Evolutionary conservation across 2,113 vertebrate species (phyloP).

Genomic region (Balaenoptera acutorostrata): DNA sequence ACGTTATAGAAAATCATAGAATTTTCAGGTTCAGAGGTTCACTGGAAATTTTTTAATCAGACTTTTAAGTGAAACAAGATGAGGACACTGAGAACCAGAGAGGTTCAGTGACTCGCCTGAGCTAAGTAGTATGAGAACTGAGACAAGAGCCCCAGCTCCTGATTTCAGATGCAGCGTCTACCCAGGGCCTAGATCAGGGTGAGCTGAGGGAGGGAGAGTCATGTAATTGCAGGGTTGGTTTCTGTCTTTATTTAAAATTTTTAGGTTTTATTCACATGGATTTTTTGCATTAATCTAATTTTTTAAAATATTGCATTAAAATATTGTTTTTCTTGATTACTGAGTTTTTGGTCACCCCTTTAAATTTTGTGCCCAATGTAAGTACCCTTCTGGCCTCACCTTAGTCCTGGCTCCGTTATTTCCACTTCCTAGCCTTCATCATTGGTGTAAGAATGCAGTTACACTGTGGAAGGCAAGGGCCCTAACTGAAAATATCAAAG

Average conservation of each 20-base stretch:
- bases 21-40: not conserved
- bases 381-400: not conserved
- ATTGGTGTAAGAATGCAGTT: not conserved
- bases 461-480: not conserved
- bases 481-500: not conserved
- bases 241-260: not conserved
- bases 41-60: not conserved
- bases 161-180: not conserved
- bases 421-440: not conserved
- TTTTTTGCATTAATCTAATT: not conserved
- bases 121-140: not conserved
- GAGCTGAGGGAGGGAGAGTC: not conserved
- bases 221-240: too few species aligned
- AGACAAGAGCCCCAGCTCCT: not conserved
- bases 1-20: not conserved
- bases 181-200: not conserved
- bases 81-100: not conserved
- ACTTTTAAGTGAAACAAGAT: not conserved
- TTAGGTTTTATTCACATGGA: not conserved
- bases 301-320: not conserved
- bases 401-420: not conserved
- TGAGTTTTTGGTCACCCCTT: not conserved
- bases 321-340: not conserved
- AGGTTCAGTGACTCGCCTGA: not conserved
- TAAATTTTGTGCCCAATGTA: not conserved